Percentiles rank a stretch among this genome's conserved stretches.
phyloP scores from a whole-genome alignment of 2,113 vertebrate genomes.

The Morone chrysops region DNA sequence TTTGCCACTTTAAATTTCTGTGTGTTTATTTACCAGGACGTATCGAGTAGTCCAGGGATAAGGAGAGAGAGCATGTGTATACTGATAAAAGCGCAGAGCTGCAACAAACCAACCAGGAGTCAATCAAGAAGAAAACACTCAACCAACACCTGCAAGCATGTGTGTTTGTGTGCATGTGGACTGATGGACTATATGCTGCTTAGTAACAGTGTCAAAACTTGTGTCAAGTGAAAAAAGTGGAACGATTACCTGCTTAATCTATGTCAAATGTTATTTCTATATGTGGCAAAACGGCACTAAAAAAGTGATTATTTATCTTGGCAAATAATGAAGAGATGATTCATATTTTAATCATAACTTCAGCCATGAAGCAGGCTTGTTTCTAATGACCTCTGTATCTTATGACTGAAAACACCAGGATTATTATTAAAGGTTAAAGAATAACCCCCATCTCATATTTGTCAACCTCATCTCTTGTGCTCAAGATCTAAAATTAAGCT shows the following conservation, averaged over 20 bases:
- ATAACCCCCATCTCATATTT: constrained; percentile 33
- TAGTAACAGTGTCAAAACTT: constrained; percentile 39
- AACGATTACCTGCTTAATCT: constrained; percentile 26
- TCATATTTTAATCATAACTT: constrained; percentile 53
- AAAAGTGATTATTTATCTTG: constrained; percentile 48
- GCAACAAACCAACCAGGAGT: constrained; percentile 25
- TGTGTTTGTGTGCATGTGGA: constrained; percentile 38
- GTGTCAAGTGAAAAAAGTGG: constrained; percentile 19
- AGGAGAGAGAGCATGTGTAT: background rate
- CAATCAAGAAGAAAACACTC: constrained; percentile 29
- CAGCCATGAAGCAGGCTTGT: constrained; percentile 4
- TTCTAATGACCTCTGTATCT: constrained; percentile 47
- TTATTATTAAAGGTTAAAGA: constrained; percentile 60
- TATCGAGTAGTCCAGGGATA: constrained; percentile 58
- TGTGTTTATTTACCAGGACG: constrained; percentile 67
- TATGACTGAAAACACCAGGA: constrained; percentile 29
- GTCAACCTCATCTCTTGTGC: constrained; percentile 5
- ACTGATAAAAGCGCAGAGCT: constrained; percentile 2
- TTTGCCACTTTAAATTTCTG: constrained; percentile 11
- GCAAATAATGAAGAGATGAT: constrained; percentile 42
- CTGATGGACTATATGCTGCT: constrained; percentile 24
- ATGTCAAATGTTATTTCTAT: constrained; percentile 33
- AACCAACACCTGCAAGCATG: constrained; percentile 3
- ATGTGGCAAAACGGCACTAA: constrained; percentile 15
- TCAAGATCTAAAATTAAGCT: constrained; percentile 28